A percentile compares a stretch with the other conserved stretches of the same genome.
Evolutionary conservation across 2,888 invertebrate species (phyloP).

Genomic region (Ephialtes manifestator): DNA sequence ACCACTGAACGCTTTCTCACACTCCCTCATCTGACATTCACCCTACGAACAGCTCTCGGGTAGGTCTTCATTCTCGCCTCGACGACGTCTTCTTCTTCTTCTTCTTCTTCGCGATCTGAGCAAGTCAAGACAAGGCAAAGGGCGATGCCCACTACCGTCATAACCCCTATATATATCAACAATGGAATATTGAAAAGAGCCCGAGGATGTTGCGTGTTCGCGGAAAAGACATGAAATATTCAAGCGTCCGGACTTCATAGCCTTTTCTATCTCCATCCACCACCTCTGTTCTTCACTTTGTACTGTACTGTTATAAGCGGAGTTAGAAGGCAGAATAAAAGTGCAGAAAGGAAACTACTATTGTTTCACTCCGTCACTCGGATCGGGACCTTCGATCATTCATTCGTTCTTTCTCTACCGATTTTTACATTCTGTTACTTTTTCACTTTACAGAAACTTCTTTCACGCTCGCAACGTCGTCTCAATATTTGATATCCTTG

Average conservation of each 20-base stretch:
- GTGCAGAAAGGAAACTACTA: not conserved
- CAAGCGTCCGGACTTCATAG: conserved; percentile 73
- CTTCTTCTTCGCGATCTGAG: no score
- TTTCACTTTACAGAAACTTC: conserved; percentile 20
- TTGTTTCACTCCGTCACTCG: conserved; percentile 33
- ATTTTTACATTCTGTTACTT: not conserved
- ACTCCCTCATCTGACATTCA: not conserved
- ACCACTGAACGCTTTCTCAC: conserved; percentile 61
- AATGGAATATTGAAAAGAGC: conserved; percentile 13
- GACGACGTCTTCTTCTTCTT: conserved; percentile 41
- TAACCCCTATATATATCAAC: not conserved
- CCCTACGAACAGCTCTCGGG: conserved; percentile 2
- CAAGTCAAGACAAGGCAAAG: conserved; percentile 24
- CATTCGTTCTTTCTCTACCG: not conserved
- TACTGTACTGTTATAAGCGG: conserved; percentile 17
- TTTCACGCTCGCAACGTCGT: conserved; percentile 19
- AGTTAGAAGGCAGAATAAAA: not conserved
- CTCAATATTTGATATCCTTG: no score
- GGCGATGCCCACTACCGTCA: conserved; percentile 10
- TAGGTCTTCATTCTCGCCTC: conserved; percentile 5
- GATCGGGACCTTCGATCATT: conserved; percentile 13
- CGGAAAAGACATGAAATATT: conserved; percentile 80
- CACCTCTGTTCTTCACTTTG: conserved; percentile 34
- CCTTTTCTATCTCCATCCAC: conserved; percentile 60
- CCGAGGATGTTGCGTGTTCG: conserved; percentile 67